phyloP scores from a whole-genome alignment of 2,113 vertebrate species.

The Apodemus sylvaticus region DNA sequence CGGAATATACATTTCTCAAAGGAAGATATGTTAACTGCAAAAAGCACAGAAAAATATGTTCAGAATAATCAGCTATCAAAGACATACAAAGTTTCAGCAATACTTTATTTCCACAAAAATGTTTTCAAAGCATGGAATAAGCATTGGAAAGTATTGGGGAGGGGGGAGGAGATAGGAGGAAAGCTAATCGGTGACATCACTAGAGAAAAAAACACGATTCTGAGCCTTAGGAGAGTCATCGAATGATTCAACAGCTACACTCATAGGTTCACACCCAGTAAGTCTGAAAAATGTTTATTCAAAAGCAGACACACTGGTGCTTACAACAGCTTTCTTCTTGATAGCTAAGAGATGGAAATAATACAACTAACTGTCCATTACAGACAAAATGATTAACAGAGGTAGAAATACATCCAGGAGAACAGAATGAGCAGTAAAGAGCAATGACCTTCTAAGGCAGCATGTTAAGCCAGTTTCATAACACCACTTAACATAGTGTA shows the following conservation, averaged over 20 bases:
- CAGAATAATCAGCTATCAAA: not conserved
- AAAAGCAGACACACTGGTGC: not conserved
- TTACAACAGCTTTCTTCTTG: not conserved
- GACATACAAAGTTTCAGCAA: not conserved
- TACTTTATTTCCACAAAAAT: not conserved
- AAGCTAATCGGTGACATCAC: not conserved
- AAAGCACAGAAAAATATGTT: not conserved
- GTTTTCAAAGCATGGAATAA: not conserved
- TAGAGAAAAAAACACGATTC: not conserved
- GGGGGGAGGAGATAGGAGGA: not conserved
- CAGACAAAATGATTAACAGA: not conserved
- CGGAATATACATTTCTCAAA: conserved; percentile 1
- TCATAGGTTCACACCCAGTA: not conserved
- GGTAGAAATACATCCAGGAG: not conserved
- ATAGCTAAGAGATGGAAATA: not conserved
- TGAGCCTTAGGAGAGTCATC: not conserved
- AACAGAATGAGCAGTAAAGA: not conserved
- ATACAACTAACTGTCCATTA: not conserved
- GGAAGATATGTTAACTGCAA: not conserved
- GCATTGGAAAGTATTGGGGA: not conserved
- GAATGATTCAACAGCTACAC: not conserved
- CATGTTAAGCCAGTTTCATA: not conserved
- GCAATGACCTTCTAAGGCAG: not conserved
- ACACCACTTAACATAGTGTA: not conserved
- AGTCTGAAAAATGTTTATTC: not conserved